phyloP scores from a whole-genome alignment of 2,888 invertebrate genomes.

The Drosophila hamatofila region DNA sequence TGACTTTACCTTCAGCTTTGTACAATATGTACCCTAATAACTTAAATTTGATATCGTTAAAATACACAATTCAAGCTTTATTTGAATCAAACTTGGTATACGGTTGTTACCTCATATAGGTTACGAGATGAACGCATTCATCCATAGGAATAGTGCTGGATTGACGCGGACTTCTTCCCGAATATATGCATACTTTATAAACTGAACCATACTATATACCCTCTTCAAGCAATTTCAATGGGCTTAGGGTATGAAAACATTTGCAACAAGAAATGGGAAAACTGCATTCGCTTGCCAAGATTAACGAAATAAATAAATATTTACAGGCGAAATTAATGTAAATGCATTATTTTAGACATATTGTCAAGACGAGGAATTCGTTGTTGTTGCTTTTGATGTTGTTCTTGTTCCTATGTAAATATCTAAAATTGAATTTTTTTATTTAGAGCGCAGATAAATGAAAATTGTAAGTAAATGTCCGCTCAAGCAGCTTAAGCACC shows the following conservation, averaged over 20 bases:
- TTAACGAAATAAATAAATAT: conserved; percentile 77
- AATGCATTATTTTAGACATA: conserved; percentile 63
- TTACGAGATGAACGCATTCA: neutral
- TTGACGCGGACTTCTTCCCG: neutral
- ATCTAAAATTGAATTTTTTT: conserved; percentile 68
- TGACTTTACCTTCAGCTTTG: too few relatives aligned
- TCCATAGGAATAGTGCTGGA: too few relatives aligned
- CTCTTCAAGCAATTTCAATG: neutral
- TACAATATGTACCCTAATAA: neutral
- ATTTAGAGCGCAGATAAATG: conserved; percentile 69
- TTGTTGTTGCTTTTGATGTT: neutral
- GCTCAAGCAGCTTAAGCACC: neutral
- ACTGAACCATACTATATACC: neutral
- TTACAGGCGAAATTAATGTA: conserved; percentile 81
- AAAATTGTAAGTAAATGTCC: conserved; percentile 48
- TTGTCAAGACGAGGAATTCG: conserved; percentile 42
- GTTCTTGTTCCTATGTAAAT: conserved; percentile 51
- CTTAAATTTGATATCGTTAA: neutral
- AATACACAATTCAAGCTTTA: too few relatives aligned
- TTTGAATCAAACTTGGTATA: too few relatives aligned
- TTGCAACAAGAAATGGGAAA: conserved; percentile 3
- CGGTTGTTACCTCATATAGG: neutral
- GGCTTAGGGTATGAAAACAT: neutral
- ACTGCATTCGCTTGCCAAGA: conserved; percentile 55
- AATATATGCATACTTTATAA: neutral